These are phyloP conservation scores for Galerucella pusilla DNA, from an alignment of 2,888 invertebrate genomes.

Conservation along the genomic window DNA sequence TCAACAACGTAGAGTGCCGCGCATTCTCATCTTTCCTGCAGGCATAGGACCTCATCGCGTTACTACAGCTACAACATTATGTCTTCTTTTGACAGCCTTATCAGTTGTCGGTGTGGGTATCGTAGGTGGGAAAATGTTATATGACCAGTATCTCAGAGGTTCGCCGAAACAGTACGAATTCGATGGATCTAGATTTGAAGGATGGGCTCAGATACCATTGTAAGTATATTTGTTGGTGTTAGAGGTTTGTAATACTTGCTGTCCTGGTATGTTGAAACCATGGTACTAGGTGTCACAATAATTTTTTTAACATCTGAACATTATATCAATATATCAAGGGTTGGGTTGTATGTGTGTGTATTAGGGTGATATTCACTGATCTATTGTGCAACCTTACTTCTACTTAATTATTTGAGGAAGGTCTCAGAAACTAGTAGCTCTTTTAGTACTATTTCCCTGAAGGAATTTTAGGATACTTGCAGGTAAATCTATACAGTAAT, in stretches of 20 bases:
- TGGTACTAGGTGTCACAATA: neutral
- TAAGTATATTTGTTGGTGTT: slow-evolving; percentile 40
- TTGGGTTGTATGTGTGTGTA: too few relatives aligned
- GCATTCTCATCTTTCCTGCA: slow-evolving; percentile 60
- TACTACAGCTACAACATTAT: slow-evolving; percentile 73
- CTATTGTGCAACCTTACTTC: too few relatives aligned
- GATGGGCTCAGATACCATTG: slow-evolving; percentile 76
- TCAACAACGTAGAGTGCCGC: slow-evolving; percentile 52
- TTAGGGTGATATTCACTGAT: too few relatives aligned
- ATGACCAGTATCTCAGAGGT: slow-evolving; percentile 75
- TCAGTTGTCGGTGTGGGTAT: slow-evolving; percentile 78
- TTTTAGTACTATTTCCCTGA: too few relatives aligned
- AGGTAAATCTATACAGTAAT: too few relatives aligned
- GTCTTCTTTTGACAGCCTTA: slow-evolving; percentile 76
- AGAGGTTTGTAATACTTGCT: slow-evolving; percentile 8
- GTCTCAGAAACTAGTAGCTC: too few relatives aligned
- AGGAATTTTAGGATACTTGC: too few relatives aligned
- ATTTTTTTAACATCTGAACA: neutral
- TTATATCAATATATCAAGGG: too few relatives aligned
- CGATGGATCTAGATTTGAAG: slow-evolving; percentile 67
- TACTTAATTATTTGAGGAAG: too few relatives aligned
- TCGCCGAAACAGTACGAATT: slow-evolving; percentile 56
- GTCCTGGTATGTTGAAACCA: neutral
- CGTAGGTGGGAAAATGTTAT: slow-evolving; percentile 79
- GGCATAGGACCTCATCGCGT: slow-evolving; percentile 69